Evolutionary conservation across 2,113 vertebrate genomes (phyloP), one percentile per base, ranked within the genome.

Genomic region (Ciconia stormi): DNA sequence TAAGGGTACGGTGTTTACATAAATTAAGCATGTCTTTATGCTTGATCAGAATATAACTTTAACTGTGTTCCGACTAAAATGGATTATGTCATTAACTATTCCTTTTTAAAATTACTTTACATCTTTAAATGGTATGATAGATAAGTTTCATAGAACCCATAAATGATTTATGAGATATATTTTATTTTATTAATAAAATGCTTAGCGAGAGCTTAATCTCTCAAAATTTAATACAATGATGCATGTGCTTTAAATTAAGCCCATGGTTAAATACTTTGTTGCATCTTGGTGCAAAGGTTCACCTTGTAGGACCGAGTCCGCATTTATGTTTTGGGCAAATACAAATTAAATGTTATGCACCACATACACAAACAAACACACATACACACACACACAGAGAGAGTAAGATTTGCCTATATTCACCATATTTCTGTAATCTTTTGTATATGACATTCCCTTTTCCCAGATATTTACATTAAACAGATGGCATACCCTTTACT

Each of bases 401-500:
- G 71, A 79, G n/a, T 58, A 83, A 93, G 93, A 44, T 82, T 95
- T 94, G 85, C 93, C 93, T 47, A 69, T 17, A 40, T 62, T 93
- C 88, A 38, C 93, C 96, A 29, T 56, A 96, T 96, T 95, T 88
- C 93, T 97, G 49, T 62, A 95, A 84, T 94, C 95, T 96, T 97
- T 95, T 95, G 94, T 97, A 94, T 97, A 97, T 79, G 94, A 74
- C 89, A 96, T 98, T 96, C 77, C 96, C 93, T 97, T 98, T 96
- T 96, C 93, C 92, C 90, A 97, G 95, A 95, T 91, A 97, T 97
- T 98, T 97, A 97, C 96, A 97, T 98, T 98, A 98, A 98, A 98
- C 98, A 98, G 98, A 98, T 98, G 98, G 98, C 69, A 97, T 67
- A 97, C 97, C 97, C 97, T 98, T 98, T 98, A 97, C 97, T 98